Conservation (phyloP, 2,113 vertebrate species). For the Myiopsitta monachus region DNA sequence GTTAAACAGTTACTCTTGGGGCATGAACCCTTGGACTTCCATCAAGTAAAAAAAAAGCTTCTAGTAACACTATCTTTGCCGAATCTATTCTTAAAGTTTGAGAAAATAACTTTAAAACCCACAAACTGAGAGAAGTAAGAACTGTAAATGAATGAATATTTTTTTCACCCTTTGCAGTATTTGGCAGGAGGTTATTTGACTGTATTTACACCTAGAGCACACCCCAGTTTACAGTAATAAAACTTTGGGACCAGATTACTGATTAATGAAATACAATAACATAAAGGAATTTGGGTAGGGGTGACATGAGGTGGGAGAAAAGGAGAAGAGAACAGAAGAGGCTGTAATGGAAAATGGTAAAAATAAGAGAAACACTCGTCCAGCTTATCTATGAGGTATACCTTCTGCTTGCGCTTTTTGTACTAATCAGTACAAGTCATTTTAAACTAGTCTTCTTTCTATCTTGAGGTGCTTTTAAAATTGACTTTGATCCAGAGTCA, state of each 20-base stretch:
- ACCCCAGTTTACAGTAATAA: background rate
- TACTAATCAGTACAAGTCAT: background rate
- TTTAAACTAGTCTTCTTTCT: background rate
- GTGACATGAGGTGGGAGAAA: background rate
- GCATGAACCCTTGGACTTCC: conserved; percentile 24
- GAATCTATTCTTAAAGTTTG: background rate
- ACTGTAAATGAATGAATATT: background rate
- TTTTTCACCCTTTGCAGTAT: background rate
- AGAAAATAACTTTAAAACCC: background rate
- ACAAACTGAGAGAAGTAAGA: background rate
- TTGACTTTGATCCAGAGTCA: background rate
- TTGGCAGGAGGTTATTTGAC: background rate
- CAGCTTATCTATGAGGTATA: background rate
- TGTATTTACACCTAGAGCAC: background rate
- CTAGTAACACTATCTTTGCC: background rate
- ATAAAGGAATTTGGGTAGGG: background rate
- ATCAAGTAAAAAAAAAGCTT: background rate
- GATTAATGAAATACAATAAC: background rate
- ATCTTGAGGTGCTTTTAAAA: background rate
- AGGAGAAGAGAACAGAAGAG: background rate
- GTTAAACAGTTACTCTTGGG: conserved; percentile 38
- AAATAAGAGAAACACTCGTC: background rate
- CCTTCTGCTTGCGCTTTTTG: background rate
- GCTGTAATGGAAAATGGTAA: background rate
- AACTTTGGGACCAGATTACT: conserved; percentile 16